Evolutionary conservation across 2,888 invertebrate species (phyloP).

Genomic region (Agonopterix arenella): DNA sequence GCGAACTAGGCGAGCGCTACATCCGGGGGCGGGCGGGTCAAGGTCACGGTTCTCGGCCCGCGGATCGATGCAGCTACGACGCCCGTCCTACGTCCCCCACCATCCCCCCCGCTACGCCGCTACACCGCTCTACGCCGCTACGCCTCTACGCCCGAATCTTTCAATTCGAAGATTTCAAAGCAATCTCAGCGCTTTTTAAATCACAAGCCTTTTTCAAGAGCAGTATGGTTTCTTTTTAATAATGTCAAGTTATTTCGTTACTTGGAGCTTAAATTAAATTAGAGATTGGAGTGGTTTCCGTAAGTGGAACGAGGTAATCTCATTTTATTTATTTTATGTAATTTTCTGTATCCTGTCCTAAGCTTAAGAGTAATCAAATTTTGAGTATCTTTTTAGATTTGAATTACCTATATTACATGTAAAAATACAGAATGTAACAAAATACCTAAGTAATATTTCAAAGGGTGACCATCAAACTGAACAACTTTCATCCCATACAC

Average conservation of each 20-base stretch:
- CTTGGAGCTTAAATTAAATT: neutral
- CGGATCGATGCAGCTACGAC: slow-evolving; percentile 79
- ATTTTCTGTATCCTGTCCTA: too few relatives aligned
- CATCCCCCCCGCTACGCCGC: slow-evolving; percentile 28
- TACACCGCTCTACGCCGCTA: slow-evolving; percentile 23
- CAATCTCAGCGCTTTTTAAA: slow-evolving; percentile 8
- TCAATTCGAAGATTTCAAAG: slow-evolving; percentile 10
- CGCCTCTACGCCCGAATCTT: slow-evolving; percentile 8
- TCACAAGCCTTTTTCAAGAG: neutral
- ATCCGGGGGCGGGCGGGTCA: slow-evolving; percentile 79
- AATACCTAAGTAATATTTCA: too few relatives aligned
- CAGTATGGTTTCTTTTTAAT: slow-evolving; percentile 2
- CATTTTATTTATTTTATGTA: neutral
- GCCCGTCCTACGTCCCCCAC: slow-evolving; percentile 30
- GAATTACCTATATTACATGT: too few relatives aligned
- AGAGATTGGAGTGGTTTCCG: neutral
- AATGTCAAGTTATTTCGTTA: neutral
- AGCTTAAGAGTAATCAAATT: too few relatives aligned
- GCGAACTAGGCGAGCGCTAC: slow-evolving; percentile 60
- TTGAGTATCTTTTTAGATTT: too few relatives aligned
- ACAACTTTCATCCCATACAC: too few relatives aligned
- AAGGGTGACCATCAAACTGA: too few relatives aligned
- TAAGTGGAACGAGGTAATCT: neutral
- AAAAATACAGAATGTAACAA: too few relatives aligned
- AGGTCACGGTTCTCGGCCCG: slow-evolving; percentile 80